Percentiles rank a stretch among this genome's conserved stretches.
These are phyloP conservation scores for Helogale parvula DNA, from an alignment of 2,113 vertebrate genomes.

Conservation along the genomic window DNA sequence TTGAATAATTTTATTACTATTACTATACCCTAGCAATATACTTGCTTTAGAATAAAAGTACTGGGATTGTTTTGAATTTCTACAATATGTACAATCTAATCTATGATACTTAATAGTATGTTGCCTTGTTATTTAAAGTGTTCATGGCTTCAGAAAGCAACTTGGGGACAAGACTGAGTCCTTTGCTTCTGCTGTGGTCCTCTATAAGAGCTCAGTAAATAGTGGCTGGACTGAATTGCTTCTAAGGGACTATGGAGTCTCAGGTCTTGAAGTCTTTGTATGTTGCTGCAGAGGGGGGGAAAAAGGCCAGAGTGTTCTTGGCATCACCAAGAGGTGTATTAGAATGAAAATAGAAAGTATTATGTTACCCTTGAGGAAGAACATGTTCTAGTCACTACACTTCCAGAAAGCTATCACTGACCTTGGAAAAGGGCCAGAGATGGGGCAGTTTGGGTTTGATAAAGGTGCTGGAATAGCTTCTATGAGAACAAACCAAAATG, in stretches of 20 bases:
- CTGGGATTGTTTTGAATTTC: background rate
- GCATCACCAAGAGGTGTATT: slow-evolving; percentile 51
- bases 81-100: background rate
- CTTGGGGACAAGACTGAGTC: background rate
- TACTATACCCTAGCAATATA: background rate
- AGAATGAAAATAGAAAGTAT: slow-evolving; percentile 77
- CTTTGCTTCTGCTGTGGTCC: background rate
- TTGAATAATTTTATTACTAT: background rate
- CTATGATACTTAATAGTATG: background rate
- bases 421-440: background rate
- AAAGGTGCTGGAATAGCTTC: background rate
- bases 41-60: slow-evolving; percentile 34
- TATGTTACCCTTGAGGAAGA: slow-evolving; percentile 68
- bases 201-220: background rate
- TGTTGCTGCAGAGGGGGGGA: background rate
- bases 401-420: slow-evolving; percentile 65
- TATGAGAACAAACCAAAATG: background rate
- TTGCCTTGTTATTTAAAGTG: background rate
- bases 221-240: background rate
- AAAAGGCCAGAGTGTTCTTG: slow-evolving; percentile 71
- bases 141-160: background rate
- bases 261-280: slow-evolving; percentile 17
- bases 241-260: background rate
- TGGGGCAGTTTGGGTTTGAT: background rate
- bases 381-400: slow-evolving; percentile 46